Conservation (phyloP, 2,888 invertebrate species). For the Nomada lathburiana region DNA sequence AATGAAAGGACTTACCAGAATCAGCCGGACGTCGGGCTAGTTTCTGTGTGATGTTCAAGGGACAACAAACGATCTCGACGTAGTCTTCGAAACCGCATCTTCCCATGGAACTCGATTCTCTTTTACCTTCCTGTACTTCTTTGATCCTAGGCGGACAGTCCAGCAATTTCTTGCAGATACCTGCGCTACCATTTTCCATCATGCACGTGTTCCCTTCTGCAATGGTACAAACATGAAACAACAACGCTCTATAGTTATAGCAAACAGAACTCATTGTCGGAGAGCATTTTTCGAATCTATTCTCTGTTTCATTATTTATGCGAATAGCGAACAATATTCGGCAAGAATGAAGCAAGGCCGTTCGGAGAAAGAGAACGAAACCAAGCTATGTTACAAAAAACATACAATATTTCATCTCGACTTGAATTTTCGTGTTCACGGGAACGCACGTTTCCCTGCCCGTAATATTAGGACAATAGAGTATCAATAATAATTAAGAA, state of each 20-base stretch:
- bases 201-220: constrained; percentile 71
- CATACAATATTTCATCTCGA: background rate
- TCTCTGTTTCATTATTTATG: background rate
- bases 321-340: background rate
- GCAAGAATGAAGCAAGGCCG: background rate
- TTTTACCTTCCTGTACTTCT: constrained; percentile 68
- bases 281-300: background rate
- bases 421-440: background rate
- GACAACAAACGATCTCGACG: constrained; percentile 86
- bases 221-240: background rate
- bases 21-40: constrained; percentile 71
- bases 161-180: constrained; percentile 73
- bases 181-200: constrained; percentile 65
- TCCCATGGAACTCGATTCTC: constrained; percentile 58
- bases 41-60: constrained; percentile 68
- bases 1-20: constrained; percentile 63
- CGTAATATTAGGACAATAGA: background rate
- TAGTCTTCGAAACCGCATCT: constrained; percentile 84
- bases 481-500: too few relatives aligned
- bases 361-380: background rate
- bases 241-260: background rate
- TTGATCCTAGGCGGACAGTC: constrained; percentile 72
- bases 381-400: background rate
- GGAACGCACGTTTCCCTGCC: background rate
- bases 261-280: background rate